phyloP scores from a whole-genome alignment of 2,113 vertebrate genomes.

The Sus scrofa region DNA sequence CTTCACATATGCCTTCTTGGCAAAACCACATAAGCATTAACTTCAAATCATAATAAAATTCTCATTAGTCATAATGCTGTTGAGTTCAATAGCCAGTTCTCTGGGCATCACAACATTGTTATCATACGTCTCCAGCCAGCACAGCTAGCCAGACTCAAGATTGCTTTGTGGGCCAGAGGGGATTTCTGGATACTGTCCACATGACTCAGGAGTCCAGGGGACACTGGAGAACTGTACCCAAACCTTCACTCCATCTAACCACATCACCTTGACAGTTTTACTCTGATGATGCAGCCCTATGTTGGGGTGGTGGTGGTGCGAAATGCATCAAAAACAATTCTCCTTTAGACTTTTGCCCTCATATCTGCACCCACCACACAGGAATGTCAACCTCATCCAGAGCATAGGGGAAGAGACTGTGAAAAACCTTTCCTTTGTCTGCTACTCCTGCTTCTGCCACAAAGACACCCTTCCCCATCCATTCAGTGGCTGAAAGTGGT shows the following conservation, averaged over 20 bases:
- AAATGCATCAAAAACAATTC: not conserved
- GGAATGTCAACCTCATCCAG: not conserved
- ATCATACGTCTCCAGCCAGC: not conserved
- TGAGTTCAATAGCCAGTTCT: not conserved
- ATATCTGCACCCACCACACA: not conserved
- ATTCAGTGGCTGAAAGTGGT: not conserved
- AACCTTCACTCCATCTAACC: not conserved
- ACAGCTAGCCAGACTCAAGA: not conserved
- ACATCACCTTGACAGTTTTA: not conserved
- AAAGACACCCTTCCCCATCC: not conserved
- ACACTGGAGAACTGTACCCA: not conserved
- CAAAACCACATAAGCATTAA: not conserved
- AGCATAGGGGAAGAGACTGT: not conserved
- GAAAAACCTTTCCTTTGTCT: not conserved
- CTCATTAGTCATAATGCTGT: not conserved
- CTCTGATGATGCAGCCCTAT: not conserved
- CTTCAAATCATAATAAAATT: not conserved
- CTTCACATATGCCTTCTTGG: not conserved
- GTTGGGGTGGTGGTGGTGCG: fast-evolving
- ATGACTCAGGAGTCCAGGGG: not conserved
- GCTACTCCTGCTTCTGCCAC: not conserved
- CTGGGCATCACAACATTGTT: not conserved
- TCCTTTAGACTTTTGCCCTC: not conserved
- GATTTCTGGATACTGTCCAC: not conserved
- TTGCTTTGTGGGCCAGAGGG: not conserved